Conservation (phyloP, 2,888 invertebrate species). For the Crepidodera aurea region DNA sequence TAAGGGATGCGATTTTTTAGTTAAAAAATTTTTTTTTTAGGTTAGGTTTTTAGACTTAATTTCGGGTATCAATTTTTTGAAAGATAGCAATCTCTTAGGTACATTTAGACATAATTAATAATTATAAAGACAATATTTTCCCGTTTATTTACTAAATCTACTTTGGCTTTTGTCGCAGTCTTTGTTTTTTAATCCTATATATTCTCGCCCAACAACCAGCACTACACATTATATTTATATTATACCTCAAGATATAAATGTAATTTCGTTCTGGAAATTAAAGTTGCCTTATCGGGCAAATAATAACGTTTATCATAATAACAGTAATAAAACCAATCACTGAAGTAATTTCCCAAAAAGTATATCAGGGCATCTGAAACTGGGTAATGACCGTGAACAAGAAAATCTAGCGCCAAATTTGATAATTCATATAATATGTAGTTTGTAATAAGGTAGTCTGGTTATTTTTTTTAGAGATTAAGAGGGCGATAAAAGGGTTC, state of each 20-base stretch:
- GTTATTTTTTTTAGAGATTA: neutral
- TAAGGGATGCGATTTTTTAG: no score
- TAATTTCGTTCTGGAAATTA: conserved; percentile 12
- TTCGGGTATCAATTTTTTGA: no score
- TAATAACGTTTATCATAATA: conserved; percentile 10
- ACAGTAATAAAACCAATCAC: conserved; percentile 7
- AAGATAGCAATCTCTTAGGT: no score
- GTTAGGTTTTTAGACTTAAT: no score
- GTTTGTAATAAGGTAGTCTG: neutral
- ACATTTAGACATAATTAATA: no score
- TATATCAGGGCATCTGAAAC: conserved; percentile 11
- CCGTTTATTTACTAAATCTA: no score
- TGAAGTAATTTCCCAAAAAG: conserved; percentile 10
- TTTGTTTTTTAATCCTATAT: no score
- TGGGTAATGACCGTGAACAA: conserved; percentile 12
- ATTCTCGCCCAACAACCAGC: no score
- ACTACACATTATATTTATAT: neutral
- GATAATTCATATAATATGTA: conserved; percentile 6
- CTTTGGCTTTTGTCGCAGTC: no score
- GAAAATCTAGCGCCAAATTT: conserved; percentile 12
- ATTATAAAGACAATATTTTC: no score
- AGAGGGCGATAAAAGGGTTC: neutral
- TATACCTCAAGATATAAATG: neutral
- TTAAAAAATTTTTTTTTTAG: no score
- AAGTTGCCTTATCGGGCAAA: conserved; percentile 13